These are phyloP conservation scores for Papilio gigon DNA, from an alignment of 2,888 invertebrate species.

Conservation along the genomic window DNA sequence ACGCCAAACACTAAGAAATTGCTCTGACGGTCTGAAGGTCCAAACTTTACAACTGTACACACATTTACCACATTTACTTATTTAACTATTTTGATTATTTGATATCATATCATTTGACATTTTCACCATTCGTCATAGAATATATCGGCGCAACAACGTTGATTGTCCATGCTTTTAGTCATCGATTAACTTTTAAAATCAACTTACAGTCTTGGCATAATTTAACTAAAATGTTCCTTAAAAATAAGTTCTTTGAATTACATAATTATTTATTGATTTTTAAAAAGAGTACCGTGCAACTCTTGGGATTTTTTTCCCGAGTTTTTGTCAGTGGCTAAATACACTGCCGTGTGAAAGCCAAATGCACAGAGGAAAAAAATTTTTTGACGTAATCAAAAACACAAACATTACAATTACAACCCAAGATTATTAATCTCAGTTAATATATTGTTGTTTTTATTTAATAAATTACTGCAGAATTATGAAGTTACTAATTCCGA, in stretches of 20 bases:
- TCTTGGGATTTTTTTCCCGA: too few relatives aligned
- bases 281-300: too few relatives aligned
- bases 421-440: neutral
- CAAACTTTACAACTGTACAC: slow-evolving; percentile 4
- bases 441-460: neutral
- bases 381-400: slow-evolving; percentile 6
- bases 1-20: slow-evolving; percentile 11
- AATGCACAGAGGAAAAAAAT: too few relatives aligned
- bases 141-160: too few relatives aligned
- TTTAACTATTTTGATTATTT: slow-evolving; percentile 24
- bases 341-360: too few relatives aligned
- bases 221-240: too few relatives aligned
- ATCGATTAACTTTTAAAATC: too few relatives aligned
- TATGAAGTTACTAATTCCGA: neutral
- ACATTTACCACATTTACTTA: slow-evolving; percentile 13
- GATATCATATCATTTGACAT: slow-evolving; percentile 22
- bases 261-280: too few relatives aligned
- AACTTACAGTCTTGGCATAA: too few relatives aligned
- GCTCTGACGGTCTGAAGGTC: slow-evolving; percentile 3
- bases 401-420: neutral
- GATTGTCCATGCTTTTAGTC: too few relatives aligned
- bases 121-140: neutral
- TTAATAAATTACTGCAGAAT: slow-evolving; percentile 5
- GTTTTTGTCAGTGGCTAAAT: too few relatives aligned
- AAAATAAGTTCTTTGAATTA: too few relatives aligned